Conservation (phyloP, 2,888 invertebrate species). For the Danaus chrysippus region DNA sequence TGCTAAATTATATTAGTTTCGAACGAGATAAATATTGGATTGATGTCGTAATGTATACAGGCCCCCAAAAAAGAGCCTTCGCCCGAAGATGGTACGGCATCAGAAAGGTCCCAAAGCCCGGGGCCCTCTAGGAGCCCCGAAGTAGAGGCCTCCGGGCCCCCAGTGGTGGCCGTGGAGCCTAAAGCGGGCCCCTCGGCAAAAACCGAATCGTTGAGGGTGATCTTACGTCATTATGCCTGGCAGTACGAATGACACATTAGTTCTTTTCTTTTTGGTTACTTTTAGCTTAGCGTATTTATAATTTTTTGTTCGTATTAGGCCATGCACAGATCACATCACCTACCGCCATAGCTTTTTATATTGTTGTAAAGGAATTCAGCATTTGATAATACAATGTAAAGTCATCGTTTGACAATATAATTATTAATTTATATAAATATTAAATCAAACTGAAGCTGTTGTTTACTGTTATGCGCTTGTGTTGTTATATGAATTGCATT, state of each 20-base stretch:
- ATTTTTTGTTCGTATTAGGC: slow-evolving; percentile 46
- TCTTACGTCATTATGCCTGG: slow-evolving; percentile 75
- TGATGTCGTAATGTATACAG: slow-evolving; percentile 46
- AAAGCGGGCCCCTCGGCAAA: slow-evolving; percentile 59
- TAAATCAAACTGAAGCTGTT: background rate
- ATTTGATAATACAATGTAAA: slow-evolving; percentile 46
- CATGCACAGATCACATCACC: slow-evolving; percentile 54
- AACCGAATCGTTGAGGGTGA: slow-evolving; percentile 70
- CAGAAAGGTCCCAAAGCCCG: slow-evolving; percentile 46
- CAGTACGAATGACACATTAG: slow-evolving; percentile 77
- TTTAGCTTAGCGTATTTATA: slow-evolving; percentile 66
- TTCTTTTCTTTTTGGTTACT: slow-evolving; percentile 50
- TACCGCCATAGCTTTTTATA: slow-evolving; percentile 46
- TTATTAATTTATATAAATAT: too few relatives aligned
- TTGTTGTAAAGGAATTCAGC: slow-evolving; percentile 72
- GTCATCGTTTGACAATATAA: too few relatives aligned
- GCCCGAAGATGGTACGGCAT: slow-evolving; percentile 48
- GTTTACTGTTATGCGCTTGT: background rate
- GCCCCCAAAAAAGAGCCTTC: slow-evolving; percentile 52
- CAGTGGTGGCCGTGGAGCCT: slow-evolving; percentile 51
- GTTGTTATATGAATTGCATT: background rate
- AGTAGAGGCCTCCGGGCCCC: slow-evolving; percentile 41
- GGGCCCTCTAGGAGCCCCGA: slow-evolving; percentile 44
- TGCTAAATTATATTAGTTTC: background rate
- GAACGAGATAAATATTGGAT: slow-evolving; percentile 6